phyloP scores from a whole-genome alignment of 92 coral and sea anemone genomes.

The Palythoa heliodiscus region DNA sequence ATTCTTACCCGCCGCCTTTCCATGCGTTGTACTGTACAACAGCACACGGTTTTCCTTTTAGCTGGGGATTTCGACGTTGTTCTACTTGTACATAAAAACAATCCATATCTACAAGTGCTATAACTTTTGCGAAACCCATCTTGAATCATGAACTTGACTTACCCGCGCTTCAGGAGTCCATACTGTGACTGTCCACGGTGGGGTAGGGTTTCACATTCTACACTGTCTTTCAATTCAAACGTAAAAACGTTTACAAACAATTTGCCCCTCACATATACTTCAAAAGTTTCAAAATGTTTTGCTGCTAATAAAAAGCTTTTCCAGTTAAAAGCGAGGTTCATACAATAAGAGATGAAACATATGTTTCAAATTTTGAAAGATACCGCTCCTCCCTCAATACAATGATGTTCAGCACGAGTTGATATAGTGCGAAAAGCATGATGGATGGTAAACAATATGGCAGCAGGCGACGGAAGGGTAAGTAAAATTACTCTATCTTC shows the following conservation, averaged over 20 bases:
- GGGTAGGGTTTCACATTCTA: neutral
- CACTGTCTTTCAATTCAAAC: neutral
- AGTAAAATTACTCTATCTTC: conserved; percentile 39
- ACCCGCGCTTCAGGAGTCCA: neutral
- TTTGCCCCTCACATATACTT: neutral
- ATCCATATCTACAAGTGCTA: conserved; percentile 94
- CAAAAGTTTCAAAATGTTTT: neutral
- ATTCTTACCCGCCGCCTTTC: conserved; percentile 96
- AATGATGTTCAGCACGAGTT: neutral
- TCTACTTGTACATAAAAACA: conserved; percentile 99
- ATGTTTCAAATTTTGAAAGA: neutral
- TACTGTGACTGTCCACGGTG: neutral
- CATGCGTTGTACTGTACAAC: conserved; percentile 95
- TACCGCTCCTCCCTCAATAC: conserved; percentile 26
- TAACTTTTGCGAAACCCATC: conserved; percentile 77
- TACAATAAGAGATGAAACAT: neutral
- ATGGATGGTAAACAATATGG: conserved; percentile 93
- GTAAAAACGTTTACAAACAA: neutral
- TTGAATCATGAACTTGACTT: conserved; percentile 31
- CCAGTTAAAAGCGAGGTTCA: neutral
- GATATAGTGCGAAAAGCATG: conserved; percentile 58
- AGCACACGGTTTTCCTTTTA: conserved; percentile 93
- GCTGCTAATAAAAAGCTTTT: too few species aligned
- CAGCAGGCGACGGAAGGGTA: conserved; percentile 76
- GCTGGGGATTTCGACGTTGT: conserved; percentile 83